A percentile compares a stretch with the other conserved stretches of the same genome.
Conservation (phyloP, 2,797 vertebrate species). For the Oreonectes daqikongensis region DNA sequence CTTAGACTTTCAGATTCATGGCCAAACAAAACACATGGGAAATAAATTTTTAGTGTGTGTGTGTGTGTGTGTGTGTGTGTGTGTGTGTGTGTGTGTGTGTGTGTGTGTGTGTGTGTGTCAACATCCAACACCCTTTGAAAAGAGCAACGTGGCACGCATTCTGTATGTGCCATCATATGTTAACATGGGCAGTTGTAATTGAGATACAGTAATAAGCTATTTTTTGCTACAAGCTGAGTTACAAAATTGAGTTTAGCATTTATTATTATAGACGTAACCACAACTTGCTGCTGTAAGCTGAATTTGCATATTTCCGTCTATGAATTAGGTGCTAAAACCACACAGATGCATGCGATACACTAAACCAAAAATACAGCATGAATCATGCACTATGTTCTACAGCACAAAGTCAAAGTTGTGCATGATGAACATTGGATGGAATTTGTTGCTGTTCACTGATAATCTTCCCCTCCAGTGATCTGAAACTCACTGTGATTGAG, state of each 20-base stretch:
- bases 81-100: not conserved
- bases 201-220: not conserved
- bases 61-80: not conserved
- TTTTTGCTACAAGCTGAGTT: no score
- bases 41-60: not conserved
- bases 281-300: no score
- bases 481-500: not conserved
- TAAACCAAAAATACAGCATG: not conserved
- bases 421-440: not conserved
- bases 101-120: not conserved
- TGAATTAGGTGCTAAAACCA: no score
- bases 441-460: not conserved
- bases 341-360: no score
- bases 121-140: not conserved
- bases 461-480: not conserved
- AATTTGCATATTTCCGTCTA: no score
- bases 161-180: not conserved
- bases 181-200: not conserved
- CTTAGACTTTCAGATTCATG: not conserved
- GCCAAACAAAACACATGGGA: constrained; percentile 1
- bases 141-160: not conserved
- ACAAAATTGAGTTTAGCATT: no score
- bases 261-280: no score
- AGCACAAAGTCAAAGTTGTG: not conserved
- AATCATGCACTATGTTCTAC: not conserved